Base-by-base conservation (phyloP, 1,140 invertebrate genomes). In the Pseudomyrmex sp. region DNA sequence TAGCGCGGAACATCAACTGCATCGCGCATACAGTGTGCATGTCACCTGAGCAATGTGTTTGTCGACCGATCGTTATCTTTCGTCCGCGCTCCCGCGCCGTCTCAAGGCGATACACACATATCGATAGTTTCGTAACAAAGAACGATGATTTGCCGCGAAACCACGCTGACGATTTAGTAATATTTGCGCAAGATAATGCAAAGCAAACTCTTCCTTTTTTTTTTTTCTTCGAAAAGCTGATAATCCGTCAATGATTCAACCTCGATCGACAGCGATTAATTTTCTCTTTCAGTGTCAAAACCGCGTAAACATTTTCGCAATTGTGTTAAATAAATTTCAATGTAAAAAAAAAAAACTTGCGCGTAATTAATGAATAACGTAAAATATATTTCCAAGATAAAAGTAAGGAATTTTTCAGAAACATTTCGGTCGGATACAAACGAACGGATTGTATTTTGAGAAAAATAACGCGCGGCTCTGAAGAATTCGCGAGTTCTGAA, bases 1-100 rank as follows among this genome's bases (percentile, higher is more conserved):
- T 88, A 68, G 35, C 26, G 20, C 58, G 23, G 26, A 75, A 59
- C 73, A 18, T 68, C 48, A 54, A 82, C 62, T 82, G 74, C 52
- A 79, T 2, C 10, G 20, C 50, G 18, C 18, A 18, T 61, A n/a
- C n/a, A 44, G 5, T 35, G 35, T 15, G 46, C 26, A 70, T 20
- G n/a, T 20, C 70, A n/a, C 13, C 56, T 50, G 23, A 15, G 58
- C 69, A 61, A 26, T 68, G 20, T 59, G 46, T 26, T 15, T 75
- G 15, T 72, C 82, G 66, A 69, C 46, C 82, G 83, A 76, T 87
- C 65, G 85, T 87, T 85, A 88, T 88, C 87, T 59, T 26, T 10
- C 35, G 20, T 48, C 18, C 63, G 61, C 20, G 44, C 12, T 48
- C 35, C 18, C 63, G 61, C 20, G 44, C 12, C 50, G 74, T 69